Base-by-base conservation (phyloP, 2,888 invertebrate species). In the Eilema caniola region DNA sequence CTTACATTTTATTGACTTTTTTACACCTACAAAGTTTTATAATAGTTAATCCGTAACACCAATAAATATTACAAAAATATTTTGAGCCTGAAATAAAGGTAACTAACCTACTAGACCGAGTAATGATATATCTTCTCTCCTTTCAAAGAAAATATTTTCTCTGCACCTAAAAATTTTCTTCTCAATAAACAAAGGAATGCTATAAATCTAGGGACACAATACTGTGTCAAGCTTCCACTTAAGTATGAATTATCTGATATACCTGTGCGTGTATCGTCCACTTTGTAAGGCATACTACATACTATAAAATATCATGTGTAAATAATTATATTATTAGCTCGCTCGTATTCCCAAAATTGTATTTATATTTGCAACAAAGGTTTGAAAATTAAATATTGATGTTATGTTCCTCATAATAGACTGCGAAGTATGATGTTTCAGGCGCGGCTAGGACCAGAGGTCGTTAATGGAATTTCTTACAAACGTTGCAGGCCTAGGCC, bases 171-270 rank as follows among this genome's bases (percentile, higher is more conserved):
- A 69, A 67, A 61, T 71, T 72, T 74, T 74, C 65, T 71, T 59
- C 53, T 66, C 57, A 77, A 77, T 77, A 83, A 79, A 83, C 84
- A 82, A 83, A 69, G 73, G 73, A 71, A 70, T 75, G 71, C 65
- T 66, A 81, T 83, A 83, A 79, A 83, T 81, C 75, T 76, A 41
- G n/a, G 69, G 61, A 65, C 74, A 69, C 72, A 75, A 69, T 59
- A 76, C 66, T 62, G 66, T 62, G 76, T 74, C 72, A 76, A 83
- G 83, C 75, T 82, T 78, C 72, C 68, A 76, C 70, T 74, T 69
- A 78, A 82, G 74, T 84, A 83, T 80, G 78, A 84, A 84, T 83
- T 84, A 84, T 84, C 74, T 80, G 67, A 67, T 70, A 77, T 76
- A 73, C 76, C 76, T 59, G 56, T 67, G 62, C 47, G 68, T 61